Conservation (phyloP, 1,140 invertebrate genomes). For the Doryteuthis pealeii region DNA sequence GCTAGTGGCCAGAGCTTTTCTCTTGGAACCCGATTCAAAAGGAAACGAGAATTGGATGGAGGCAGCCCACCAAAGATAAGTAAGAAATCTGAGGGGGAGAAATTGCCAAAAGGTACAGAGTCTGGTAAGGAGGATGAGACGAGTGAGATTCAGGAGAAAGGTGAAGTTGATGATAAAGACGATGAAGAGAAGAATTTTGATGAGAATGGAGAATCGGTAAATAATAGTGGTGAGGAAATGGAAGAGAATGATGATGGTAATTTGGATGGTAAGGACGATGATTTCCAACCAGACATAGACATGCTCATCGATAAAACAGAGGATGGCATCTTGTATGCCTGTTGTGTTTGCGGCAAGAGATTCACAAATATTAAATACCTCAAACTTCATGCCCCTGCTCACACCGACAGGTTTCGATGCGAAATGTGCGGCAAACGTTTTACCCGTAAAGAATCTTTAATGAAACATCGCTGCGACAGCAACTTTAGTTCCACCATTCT, state of each 20-base stretch:
- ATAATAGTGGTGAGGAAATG: background rate
- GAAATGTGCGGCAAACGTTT: slow-evolving; percentile 44
- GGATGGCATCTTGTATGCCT: slow-evolving; percentile 31
- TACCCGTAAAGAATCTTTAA: slow-evolving; percentile 42
- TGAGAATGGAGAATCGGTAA: background rate
- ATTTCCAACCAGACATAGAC: slow-evolving; percentile 11
- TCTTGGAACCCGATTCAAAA: too few species aligned
- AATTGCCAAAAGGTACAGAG: background rate
- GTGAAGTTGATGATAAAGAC: background rate
- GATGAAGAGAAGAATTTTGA: background rate
- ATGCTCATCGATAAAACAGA: slow-evolving; percentile 15
- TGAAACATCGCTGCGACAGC: slow-evolving; percentile 42
- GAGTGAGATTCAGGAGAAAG: background rate
- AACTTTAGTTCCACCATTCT: background rate
- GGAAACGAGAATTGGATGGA: too few species aligned
- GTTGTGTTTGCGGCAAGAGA: slow-evolving; percentile 40
- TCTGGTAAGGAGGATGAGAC: background rate
- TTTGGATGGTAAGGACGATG: slow-evolving; percentile 17
- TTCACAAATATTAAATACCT: slow-evolving; percentile 40
- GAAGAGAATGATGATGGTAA: background rate
- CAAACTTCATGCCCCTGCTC: slow-evolving; percentile 41
- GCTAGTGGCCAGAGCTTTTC: too few species aligned
- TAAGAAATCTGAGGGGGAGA: too few species aligned
- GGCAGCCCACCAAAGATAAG: too few species aligned
- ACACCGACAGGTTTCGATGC: slow-evolving; percentile 45